Evolutionary conservation across 2,113 vertebrate species (phyloP), one percentile per base, ranked within the genome.

Genomic region (Erpornis zantholeuca): DNA sequence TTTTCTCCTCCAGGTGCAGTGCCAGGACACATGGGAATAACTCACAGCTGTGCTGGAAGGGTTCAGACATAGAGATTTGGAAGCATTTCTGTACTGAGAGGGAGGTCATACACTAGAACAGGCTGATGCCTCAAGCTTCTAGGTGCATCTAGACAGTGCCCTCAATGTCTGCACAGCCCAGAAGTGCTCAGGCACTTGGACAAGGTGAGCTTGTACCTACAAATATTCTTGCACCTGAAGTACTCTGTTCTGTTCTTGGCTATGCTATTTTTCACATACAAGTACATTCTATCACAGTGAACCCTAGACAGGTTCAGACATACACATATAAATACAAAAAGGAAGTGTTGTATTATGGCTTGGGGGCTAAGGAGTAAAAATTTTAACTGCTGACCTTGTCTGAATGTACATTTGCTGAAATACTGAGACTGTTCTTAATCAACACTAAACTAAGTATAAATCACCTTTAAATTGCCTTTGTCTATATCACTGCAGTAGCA

Each of bases 51-150:
- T 7, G 3, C 4, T 18, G 25, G 11, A 5, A 13, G 31, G 13
- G 4, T 35, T 73, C 38, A 40, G 40, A 15, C 21, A 7, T 2
- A 28, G 17, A 35, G 4, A 22, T 10, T 2, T 10, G 13, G 19
- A 87, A 45, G 3, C 12, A 47, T 12, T 63, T 82, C 11, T 68
- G 56, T 45, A 52, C 42, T 4, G 3, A 56, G 11, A 53, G 6
- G 1, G 2, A 31, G 9, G 3, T 59, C 38, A 83, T 22, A 33
- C 25, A 15, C 27, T 20, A 11, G n/a, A 42, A 53, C 2, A 36
- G 7, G 17, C 18, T 0, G 0, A 21, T 38, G 20, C 3, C 20
- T 12, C 15, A 38, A 9, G 7, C 1, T 12, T 50, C 5, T 11
- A 7, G 15, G 2, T 36, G 11, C 10, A 17, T 9, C 29, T 47